Conservation (phyloP, 2,888 invertebrate genomes). For the Hypomecis punctinalis region DNA sequence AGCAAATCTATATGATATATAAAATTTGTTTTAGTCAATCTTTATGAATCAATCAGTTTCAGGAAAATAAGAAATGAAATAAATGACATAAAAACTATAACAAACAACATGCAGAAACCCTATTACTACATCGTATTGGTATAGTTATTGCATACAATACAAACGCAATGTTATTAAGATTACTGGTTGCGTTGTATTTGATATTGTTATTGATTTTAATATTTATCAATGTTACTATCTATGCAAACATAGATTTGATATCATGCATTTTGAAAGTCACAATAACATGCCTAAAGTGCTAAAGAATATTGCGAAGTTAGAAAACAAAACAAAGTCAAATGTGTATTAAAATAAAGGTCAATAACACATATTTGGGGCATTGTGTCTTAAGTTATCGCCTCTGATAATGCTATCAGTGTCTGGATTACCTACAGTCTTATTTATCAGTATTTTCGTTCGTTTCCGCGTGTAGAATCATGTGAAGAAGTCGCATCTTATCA, state of each 20-base stretch:
- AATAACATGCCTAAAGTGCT: background rate
- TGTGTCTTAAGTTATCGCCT: conserved; percentile 18
- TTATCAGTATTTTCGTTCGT: conserved; percentile 27
- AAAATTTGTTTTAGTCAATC: no score
- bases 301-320: background rate
- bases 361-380: conserved; percentile 42
- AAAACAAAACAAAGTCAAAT: conserved; percentile 17
- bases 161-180: no score
- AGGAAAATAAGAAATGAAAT: no score
- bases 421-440: conserved; percentile 10
- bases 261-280: conserved; percentile 1
- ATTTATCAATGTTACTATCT: conserved; percentile 5
- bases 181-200: no score
- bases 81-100: no score
- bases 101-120: no score
- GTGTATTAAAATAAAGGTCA: conserved; percentile 32
- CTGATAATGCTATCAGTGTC: conserved; percentile 32
- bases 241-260: background rate
- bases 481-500: conserved; percentile 10
- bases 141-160: no score
- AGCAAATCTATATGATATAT: no score
- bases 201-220: background rate
- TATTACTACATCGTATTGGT: no score
- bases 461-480: conserved; percentile 29
- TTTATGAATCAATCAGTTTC: no score